phyloP scores from a whole-genome alignment of 2,113 vertebrate species.

The Seriola rivoliana region DNA sequence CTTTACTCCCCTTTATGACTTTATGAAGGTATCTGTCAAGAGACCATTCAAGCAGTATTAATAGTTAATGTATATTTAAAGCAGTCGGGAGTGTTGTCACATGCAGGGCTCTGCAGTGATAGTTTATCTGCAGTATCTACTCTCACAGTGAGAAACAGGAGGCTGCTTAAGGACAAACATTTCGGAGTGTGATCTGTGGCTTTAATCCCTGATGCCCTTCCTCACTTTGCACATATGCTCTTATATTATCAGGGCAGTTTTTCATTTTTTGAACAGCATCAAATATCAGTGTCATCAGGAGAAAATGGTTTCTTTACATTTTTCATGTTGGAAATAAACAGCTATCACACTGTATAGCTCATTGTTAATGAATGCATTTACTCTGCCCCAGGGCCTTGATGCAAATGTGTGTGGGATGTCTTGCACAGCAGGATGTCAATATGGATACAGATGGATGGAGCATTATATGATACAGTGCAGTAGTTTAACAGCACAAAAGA shows the following conservation, averaged over 20 bases:
- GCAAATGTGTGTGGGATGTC: background rate
- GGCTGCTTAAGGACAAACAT: conserved; percentile 1
- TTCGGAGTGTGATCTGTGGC: conserved; percentile 5
- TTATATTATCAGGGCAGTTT: background rate
- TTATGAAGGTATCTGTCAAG: conserved; percentile 9
- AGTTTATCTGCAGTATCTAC: background rate
- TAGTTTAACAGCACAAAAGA: background rate
- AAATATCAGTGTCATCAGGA: background rate
- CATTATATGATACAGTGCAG: background rate
- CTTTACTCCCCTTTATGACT: conserved; percentile 4
- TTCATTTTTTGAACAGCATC: background rate
- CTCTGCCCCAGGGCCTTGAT: background rate
- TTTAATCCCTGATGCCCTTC: conserved; percentile 22
- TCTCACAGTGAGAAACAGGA: conserved; percentile 11
- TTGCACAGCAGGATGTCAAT: no score
- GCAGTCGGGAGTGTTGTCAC: conserved; percentile 16
- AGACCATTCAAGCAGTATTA: conserved; percentile 22
- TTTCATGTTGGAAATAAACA: background rate
- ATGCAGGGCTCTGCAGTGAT: background rate
- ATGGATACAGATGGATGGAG: background rate
- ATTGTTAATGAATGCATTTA: background rate
- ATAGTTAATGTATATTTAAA: conserved; percentile 47
- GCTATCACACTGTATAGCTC: background rate
- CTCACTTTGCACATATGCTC: conserved; percentile 30
- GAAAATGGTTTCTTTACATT: background rate